A percentile compares a stretch with the other conserved stretches of the same genome.
These are phyloP conservation scores for Pteria penguin DNA, from an alignment of 2,888 invertebrate genomes.

Conservation along the genomic window DNA sequence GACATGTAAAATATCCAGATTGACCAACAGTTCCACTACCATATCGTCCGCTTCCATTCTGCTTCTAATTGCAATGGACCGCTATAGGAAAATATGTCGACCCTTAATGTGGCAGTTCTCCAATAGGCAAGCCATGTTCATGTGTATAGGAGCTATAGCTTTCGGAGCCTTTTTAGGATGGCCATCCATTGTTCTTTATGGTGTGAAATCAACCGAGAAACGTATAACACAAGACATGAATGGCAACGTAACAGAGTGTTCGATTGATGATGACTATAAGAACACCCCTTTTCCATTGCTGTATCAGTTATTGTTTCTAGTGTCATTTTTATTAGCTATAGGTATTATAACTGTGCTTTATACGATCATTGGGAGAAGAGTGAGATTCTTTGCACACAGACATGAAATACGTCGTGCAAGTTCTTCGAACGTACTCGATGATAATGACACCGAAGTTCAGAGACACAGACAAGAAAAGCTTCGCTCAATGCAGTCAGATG, in stretches of 20 bases:
- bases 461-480: conserved; percentile 2
- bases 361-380: conserved; percentile 51
- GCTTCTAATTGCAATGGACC: conserved; percentile 55
- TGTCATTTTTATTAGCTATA: conserved; percentile 47
- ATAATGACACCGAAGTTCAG: neutral
- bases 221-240: conserved; percentile 14
- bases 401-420: conserved; percentile 19
- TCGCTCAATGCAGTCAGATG: neutral
- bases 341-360: conserved; percentile 49
- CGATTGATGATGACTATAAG: conserved; percentile 52
- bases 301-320: conserved; percentile 42
- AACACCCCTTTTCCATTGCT: conserved; percentile 50
- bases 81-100: conserved; percentile 64
- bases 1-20: conserved; percentile 52
- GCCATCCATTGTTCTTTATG: conserved; percentile 53
- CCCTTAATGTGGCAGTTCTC: conserved; percentile 62
- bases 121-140: conserved; percentile 46
- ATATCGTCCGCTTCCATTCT: conserved; percentile 48
- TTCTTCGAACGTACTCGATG: conserved; percentile 21
- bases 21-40: conserved; percentile 50
- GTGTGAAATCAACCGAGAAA: conserved; percentile 48
- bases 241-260: conserved; percentile 61
- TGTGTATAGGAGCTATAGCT: conserved; percentile 44
- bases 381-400: conserved; percentile 41
- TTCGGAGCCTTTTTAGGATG: conserved; percentile 41